Evolutionary conservation across 2,113 vertebrate species (phyloP).

Genomic region (Carassius carassius): DNA sequence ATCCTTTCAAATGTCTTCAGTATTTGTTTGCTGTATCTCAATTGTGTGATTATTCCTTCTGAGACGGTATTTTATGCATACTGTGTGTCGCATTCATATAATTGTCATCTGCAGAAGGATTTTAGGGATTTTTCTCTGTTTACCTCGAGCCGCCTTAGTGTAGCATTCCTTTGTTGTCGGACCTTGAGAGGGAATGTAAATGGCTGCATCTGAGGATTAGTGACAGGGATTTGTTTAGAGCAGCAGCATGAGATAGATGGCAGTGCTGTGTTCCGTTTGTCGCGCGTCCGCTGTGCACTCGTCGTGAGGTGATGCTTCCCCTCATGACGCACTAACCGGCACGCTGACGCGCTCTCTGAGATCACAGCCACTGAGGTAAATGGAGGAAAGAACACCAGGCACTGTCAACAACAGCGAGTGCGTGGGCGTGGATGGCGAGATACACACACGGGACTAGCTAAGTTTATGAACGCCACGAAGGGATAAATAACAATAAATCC

Average conservation of each 20-base stretch:
- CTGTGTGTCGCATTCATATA: neutral
- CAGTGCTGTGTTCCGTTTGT: slow-evolving; percentile 47
- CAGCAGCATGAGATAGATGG: slow-evolving; percentile 42
- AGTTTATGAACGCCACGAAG: slow-evolving; percentile 32
- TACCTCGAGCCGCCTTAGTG: slow-evolving; percentile 19
- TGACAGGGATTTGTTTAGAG: slow-evolving; percentile 29
- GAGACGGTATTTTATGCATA: slow-evolving; percentile 6
- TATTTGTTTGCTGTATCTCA: neutral
- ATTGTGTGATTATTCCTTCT: neutral
- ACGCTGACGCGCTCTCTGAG: slow-evolving; percentile 33
- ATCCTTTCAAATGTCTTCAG: neutral
- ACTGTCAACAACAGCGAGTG: slow-evolving; percentile 17
- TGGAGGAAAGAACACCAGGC: slow-evolving; percentile 28
- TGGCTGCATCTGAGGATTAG: slow-evolving; percentile 33
- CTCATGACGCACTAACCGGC: slow-evolving; percentile 42
- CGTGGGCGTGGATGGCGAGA: slow-evolving; percentile 5
- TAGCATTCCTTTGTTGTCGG: slow-evolving; percentile 29
- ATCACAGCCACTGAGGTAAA: slow-evolving; percentile 43
- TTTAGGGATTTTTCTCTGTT: slow-evolving; percentile 37
- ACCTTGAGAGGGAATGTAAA: slow-evolving; percentile 38
- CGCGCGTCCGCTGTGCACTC: slow-evolving; percentile 12
- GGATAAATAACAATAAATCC: slow-evolving; percentile 42
- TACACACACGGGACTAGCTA: slow-evolving; percentile 24
- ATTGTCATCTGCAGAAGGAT: slow-evolving; percentile 28
- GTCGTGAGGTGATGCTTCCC: slow-evolving; percentile 42